Evolutionary conservation across 1,140 invertebrate species (phyloP).

Genomic region (Samia ricini): DNA sequence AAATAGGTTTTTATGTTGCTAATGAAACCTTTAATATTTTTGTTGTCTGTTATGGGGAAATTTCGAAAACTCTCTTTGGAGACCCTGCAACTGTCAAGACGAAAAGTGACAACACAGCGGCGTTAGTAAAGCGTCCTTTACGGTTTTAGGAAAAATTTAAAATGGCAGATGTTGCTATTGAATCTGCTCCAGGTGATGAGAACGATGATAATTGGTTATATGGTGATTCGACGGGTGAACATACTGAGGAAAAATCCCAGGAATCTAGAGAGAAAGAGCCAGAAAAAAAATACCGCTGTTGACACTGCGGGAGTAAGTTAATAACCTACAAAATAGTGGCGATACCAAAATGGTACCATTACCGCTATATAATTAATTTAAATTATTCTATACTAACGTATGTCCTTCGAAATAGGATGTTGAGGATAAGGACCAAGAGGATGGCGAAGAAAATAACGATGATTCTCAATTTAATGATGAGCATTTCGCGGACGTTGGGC

Average conservation of each 20-base stretch:
- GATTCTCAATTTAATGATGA: conserved; percentile 71
- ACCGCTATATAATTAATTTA: too few species aligned
- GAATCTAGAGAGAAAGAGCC: conserved; percentile 39
- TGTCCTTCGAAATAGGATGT: conserved; percentile 41
- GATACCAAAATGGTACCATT: too few species aligned
- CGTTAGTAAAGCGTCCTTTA: background rate
- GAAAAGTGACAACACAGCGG: background rate
- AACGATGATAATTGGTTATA: conserved; percentile 89
- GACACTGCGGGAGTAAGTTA: conserved; percentile 34
- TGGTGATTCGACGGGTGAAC: conserved; percentile 79
- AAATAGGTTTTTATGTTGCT: too few species aligned
- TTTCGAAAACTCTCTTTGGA: too few species aligned
- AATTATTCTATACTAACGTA: background rate
- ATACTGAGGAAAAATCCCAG: conserved; percentile 47
- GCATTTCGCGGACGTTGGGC: conserved; percentile 73
- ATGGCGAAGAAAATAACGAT: conserved; percentile 73
- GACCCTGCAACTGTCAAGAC: background rate
- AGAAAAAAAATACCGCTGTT: conserved; percentile 19
- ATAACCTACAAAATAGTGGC: conserved; percentile 42
- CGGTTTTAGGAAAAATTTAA: conserved; percentile 23
- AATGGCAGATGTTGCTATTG: conserved; percentile 62
- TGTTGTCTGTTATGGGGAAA: too few species aligned
- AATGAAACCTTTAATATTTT: too few species aligned
- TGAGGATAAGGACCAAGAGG: conserved; percentile 60
- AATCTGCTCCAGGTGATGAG: conserved; percentile 78